Percentiles rank a stretch among this genome's conserved stretches.
Evolutionary conservation across 2,888 invertebrate genomes (phyloP).

Genomic region (Athetis lepigone): DNA sequence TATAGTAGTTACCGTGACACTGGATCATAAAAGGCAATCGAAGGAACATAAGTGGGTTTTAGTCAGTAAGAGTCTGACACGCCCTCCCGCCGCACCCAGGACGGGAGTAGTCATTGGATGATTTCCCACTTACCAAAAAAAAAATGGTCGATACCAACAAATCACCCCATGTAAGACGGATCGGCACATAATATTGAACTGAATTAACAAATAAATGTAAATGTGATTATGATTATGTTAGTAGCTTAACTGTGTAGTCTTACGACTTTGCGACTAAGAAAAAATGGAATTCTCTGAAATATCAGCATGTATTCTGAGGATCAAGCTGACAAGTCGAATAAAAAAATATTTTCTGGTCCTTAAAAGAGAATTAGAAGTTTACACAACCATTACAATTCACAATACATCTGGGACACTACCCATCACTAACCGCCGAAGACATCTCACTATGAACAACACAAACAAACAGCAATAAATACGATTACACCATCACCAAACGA

Average conservation of each 20-base stretch:
- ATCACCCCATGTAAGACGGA: constrained; percentile 65
- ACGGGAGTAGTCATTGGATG: too few species aligned
- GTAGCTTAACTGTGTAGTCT: constrained; percentile 4
- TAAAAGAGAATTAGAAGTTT: neutral
- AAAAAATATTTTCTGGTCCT: too few species aligned
- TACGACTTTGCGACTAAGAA: constrained; percentile 29
- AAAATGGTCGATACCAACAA: constrained; percentile 39
- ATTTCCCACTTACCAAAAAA: too few species aligned
- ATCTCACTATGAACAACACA: constrained; percentile 37
- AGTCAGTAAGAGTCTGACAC: too few species aligned
- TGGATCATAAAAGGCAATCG: too few species aligned
- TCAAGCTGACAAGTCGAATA: too few species aligned
- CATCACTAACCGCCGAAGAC: constrained; percentile 6
- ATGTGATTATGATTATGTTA: constrained; percentile 69
- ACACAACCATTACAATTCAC: neutral
- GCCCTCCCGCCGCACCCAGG: too few species aligned
- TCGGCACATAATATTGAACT: constrained; percentile 64
- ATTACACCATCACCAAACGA: constrained; percentile 36
- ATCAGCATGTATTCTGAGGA: too few species aligned
- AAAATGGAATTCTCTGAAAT: too few species aligned
- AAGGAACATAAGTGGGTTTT: too few species aligned
- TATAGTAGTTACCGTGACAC: too few species aligned
- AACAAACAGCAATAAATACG: constrained; percentile 45
- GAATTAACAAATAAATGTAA: constrained; percentile 76
- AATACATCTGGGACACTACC: neutral